A percentile compares a stretch with the other conserved stretches of the same genome.
phyloP scores from a whole-genome alignment of 35 echinoderm and acorn worm genomes.

The Hemicentrotus pulcherrimus region DNA sequence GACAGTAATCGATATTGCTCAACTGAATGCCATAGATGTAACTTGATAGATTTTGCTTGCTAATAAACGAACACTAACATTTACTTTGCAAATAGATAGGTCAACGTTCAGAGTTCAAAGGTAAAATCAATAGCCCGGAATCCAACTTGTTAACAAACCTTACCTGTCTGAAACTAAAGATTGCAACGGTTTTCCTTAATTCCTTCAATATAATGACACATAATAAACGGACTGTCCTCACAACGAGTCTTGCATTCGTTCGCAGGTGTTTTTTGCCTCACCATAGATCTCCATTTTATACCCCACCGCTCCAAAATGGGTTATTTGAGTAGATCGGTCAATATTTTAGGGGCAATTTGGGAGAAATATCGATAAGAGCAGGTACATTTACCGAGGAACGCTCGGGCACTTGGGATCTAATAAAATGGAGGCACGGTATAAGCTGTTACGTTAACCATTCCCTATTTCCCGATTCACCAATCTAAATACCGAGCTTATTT shows the following conservation, averaged over 20 bases:
- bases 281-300: neutral
- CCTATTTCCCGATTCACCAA: neutral
- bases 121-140: neutral
- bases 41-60: too few species aligned
- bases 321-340: constrained; percentile 41
- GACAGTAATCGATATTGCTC: too few species aligned
- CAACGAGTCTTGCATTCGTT: neutral
- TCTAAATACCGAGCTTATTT: neutral
- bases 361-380: constrained; percentile 28
- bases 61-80: too few species aligned
- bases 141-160: neutral
- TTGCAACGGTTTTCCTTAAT: neutral
- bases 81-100: neutral
- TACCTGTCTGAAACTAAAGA: neutral
- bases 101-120: neutral
- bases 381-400: constrained; percentile 44
- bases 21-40: too few species aligned
- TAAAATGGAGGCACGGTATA: neutral
- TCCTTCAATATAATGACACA: neutral
- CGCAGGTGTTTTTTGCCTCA: constrained; percentile 14
- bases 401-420: neutral
- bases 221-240: neutral
- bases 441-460: neutral
- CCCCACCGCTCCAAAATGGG: constrained; percentile 21
- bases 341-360: constrained; percentile 48